Percentiles rank a stretch among this genome's conserved stretches.
Conservation (phyloP, 2,888 invertebrate species). For the Scrobipalpa costella region DNA sequence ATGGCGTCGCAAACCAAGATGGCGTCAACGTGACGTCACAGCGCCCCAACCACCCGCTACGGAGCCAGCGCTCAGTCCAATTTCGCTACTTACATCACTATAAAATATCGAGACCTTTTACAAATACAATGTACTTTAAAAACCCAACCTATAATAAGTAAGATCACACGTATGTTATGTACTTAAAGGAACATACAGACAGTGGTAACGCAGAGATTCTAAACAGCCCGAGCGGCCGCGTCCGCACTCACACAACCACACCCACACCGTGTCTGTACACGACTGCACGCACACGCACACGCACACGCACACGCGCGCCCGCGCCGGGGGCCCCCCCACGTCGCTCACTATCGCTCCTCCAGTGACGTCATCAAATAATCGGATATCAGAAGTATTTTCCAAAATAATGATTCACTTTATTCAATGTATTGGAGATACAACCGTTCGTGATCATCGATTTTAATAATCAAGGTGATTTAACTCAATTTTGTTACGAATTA, state of each 20-base stretch:
- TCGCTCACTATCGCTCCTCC: neutral
- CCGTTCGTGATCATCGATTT: neutral
- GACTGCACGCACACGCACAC: constrained; percentile 18
- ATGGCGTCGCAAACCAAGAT: neutral
- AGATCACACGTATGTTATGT: constrained; percentile 26
- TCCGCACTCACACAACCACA: too few species aligned
- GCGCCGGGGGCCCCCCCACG: constrained; percentile 6
- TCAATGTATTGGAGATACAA: too few species aligned
- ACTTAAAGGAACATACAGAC: constrained; percentile 27
- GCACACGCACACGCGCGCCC: neutral
- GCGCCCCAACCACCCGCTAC: constrained; percentile 29
- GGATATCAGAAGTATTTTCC: neutral
- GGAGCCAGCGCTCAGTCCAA: constrained; percentile 50
- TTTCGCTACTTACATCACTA: constrained; percentile 50
- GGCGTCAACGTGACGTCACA: neutral
- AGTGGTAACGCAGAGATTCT: constrained; percentile 24
- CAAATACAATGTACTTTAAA: constrained; percentile 18
- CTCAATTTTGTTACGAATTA: too few species aligned
- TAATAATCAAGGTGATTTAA: neutral
- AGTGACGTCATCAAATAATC: constrained; percentile 8
- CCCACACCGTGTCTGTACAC: constrained; percentile 12
- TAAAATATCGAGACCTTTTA: constrained; percentile 26
- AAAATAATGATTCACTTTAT: too few species aligned
- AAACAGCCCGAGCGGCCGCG: constrained; percentile 7
- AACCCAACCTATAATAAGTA: constrained; percentile 22